Percentiles rank a stretch among this genome's conserved stretches.
These are phyloP conservation scores for Xylophagus ater DNA, from an alignment of 2,888 invertebrate genomes.

Conservation along the genomic window DNA sequence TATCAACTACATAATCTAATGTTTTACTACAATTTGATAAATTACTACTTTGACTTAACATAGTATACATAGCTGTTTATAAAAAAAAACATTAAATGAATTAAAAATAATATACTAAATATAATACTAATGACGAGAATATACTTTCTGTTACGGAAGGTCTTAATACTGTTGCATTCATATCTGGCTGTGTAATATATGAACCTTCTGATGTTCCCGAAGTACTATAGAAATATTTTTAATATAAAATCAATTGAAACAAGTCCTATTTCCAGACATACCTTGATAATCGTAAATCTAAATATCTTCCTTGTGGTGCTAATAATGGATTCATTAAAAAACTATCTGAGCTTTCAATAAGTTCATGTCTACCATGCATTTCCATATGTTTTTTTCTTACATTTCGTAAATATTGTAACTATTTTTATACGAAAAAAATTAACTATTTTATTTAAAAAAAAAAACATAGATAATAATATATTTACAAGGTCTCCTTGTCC, in stretches of 20 bases:
- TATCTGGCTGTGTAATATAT: slow-evolving; percentile 40
- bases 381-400: slow-evolving; percentile 17
- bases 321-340: slow-evolving; percentile 1
- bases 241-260: slow-evolving; percentile 3
- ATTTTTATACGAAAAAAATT: not conserved
- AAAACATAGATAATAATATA: not conserved
- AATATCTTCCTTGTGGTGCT: slow-evolving; percentile 26
- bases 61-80: slow-evolving; percentile 30
- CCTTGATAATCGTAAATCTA: slow-evolving; percentile 30
- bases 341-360: slow-evolving; percentile 2
- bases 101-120: not conserved
- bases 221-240: slow-evolving; percentile 12
- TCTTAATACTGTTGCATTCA: slow-evolving; percentile 30
- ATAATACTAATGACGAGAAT: slow-evolving; percentile 23
- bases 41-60: slow-evolving; percentile 22
- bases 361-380: slow-evolving; percentile 3
- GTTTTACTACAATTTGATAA: slow-evolving; percentile 15
- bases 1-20: slow-evolving; percentile 37
- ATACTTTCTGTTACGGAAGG: slow-evolving; percentile 51
- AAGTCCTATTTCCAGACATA: slow-evolving; percentile 13
- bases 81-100: not conserved
- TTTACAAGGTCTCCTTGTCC: slow-evolving; percentile 61
- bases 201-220: slow-evolving; percentile 42
- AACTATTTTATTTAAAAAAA: not conserved
- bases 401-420: slow-evolving; percentile 18